Percentiles rank a stretch among this genome's conserved stretches.
These are phyloP conservation scores for Microhierax caerulescens DNA, from an alignment of 2,797 vertebrate genomes.

Conservation along the genomic window DNA sequence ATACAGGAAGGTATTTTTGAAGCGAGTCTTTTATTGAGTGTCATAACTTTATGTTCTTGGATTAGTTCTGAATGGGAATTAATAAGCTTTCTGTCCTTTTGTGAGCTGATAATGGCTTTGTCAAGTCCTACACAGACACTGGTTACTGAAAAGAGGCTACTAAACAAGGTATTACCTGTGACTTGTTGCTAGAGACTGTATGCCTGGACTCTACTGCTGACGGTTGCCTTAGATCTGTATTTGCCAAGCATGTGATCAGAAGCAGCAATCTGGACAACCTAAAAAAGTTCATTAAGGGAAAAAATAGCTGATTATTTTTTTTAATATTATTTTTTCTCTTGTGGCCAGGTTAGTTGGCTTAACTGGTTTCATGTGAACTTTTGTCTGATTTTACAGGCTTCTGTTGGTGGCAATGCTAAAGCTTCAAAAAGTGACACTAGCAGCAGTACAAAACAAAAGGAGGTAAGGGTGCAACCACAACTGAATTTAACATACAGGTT, in stretches of 20 bases:
- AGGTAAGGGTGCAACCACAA: conserved; percentile 55
- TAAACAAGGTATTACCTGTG: not conserved
- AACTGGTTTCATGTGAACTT: not conserved
- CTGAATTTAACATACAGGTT: too few relatives aligned
- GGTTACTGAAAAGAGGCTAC: not conserved
- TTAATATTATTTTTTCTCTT: not conserved
- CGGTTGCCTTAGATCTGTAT: not conserved
- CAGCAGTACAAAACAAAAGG: conserved; percentile 52
- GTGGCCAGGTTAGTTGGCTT: not conserved
- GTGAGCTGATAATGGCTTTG: not conserved
- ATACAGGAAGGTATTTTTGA: not conserved
- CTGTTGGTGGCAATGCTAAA: conserved; percentile 10
- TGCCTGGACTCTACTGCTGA: not conserved
- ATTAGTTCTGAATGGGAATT: conserved; percentile 11
- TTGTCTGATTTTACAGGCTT: conserved; percentile 49
- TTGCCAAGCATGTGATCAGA: not conserved
- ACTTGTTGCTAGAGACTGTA: not conserved
- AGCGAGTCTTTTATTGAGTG: not conserved
- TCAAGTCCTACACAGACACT: not conserved
- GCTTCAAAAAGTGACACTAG: not conserved
- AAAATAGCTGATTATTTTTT: not conserved
- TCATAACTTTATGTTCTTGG: not conserved
- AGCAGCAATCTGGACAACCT: not conserved
- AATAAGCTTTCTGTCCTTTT: not conserved
- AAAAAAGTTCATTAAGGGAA: not conserved